A percentile compares a stretch with the other conserved stretches of the same genome.
These are phyloP conservation scores for Copidosoma floridanum DNA, from an alignment of 1,140 invertebrate species.

Conservation along the genomic window DNA sequence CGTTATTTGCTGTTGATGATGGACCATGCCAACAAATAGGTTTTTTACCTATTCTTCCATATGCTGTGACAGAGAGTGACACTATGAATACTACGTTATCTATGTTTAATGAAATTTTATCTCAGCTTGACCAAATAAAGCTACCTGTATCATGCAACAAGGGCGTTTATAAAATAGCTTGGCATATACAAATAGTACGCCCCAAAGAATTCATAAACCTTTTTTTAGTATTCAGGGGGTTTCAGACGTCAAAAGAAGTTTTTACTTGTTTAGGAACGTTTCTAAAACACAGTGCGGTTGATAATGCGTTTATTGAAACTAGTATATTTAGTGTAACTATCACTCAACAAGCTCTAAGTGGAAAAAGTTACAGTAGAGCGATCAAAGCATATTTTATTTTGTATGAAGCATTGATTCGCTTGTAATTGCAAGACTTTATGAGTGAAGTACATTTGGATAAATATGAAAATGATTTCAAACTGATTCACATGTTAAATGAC, in stretches of 20 bases:
- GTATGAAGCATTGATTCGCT: slow-evolving; percentile 1
- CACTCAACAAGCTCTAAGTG: slow-evolving; percentile 9
- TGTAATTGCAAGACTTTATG: slow-evolving; percentile 10
- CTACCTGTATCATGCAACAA: slow-evolving; percentile 18
- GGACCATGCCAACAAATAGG: too few relatives aligned
- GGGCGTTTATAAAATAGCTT: slow-evolving; percentile 21
- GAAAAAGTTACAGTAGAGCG: too few relatives aligned
- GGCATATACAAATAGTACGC: slow-evolving; percentile 1
- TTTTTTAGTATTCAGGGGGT: slow-evolving; percentile 15
- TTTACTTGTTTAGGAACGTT: slow-evolving; percentile 20
- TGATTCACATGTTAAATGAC: background rate
- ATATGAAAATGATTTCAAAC: background rate
- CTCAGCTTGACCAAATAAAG: slow-evolving; percentile 21
- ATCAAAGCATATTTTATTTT: slow-evolving; percentile 15
- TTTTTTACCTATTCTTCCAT: too few relatives aligned
- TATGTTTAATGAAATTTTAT: too few relatives aligned
- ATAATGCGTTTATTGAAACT: slow-evolving; percentile 25
- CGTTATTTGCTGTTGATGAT: too few relatives aligned
- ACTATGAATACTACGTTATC: too few relatives aligned
- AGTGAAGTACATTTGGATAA: background rate
- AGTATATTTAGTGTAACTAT: background rate
- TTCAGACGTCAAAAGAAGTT: slow-evolving; percentile 19
- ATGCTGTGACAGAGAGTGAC: too few relatives aligned
- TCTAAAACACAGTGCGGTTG: slow-evolving; percentile 18
- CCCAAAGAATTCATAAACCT: slow-evolving; percentile 19